Evolutionary conservation across 2,888 invertebrate species (phyloP).

Genomic region (Mythimna lalbum): DNA sequence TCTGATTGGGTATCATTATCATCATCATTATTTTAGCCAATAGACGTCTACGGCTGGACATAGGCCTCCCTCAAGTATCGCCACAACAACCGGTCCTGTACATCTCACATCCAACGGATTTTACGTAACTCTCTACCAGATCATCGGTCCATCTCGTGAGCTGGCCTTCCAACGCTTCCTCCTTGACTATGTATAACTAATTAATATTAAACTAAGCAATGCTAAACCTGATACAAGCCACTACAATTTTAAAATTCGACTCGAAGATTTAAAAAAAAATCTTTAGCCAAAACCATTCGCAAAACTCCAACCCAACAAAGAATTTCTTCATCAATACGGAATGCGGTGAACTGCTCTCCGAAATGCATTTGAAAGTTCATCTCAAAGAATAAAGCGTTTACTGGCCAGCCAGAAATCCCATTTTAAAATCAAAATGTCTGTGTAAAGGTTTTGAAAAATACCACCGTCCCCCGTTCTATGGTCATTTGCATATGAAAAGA

Average conservation of each 20-base stretch:
- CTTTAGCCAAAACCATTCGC: neutral
- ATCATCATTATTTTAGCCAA: too few species aligned
- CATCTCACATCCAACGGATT: too few species aligned
- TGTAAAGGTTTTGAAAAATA: slow-evolving; percentile 72
- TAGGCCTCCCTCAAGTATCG: too few species aligned
- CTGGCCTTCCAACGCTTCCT: too few species aligned
- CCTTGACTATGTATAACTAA: neutral
- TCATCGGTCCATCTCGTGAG: too few species aligned
- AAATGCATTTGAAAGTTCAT: slow-evolving; percentile 31
- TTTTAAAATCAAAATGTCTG: slow-evolving; percentile 64
- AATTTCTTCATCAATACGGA: slow-evolving; percentile 12
- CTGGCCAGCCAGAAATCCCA: slow-evolving; percentile 53
- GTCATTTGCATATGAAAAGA: slow-evolving; percentile 79
- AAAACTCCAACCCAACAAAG: slow-evolving; percentile 10
- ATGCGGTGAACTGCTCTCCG: slow-evolving; percentile 17
- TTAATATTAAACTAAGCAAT: neutral
- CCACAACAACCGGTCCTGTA: too few species aligned
- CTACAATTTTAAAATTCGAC: too few species aligned
- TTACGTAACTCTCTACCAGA: too few species aligned
- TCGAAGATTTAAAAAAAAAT: too few species aligned
- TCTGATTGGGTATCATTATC: too few species aligned
- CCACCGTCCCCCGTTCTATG: slow-evolving; percentile 67
- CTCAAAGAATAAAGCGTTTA: slow-evolving; percentile 38
- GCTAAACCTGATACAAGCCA: neutral
- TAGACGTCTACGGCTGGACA: too few species aligned